Evolutionary conservation across 2,888 invertebrate species (phyloP).

Genomic region (Pristionchus mayeri): DNA sequence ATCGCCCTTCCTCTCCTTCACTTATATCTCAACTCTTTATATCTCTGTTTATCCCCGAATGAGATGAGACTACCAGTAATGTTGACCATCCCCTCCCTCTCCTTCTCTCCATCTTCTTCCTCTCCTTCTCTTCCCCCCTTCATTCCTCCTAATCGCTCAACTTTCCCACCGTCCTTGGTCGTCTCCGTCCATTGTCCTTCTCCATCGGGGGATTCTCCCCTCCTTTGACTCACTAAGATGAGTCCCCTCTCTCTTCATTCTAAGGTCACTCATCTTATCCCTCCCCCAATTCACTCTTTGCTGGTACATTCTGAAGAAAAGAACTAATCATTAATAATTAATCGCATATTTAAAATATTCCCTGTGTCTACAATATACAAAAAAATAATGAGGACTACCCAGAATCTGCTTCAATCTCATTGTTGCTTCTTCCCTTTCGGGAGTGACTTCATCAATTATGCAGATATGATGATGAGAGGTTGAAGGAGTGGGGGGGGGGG

Average conservation of each 20-base stretch:
- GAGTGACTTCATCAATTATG: constrained; percentile 26
- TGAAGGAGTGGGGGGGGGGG: background rate
- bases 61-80: background rate
- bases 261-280: background rate
- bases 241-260: background rate
- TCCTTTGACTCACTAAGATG: background rate
- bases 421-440: background rate
- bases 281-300: background rate
- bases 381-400: no score
- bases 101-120: background rate
- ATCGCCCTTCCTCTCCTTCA: background rate
- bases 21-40: background rate
- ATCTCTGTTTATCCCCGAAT: background rate
- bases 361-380: no score
- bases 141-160: background rate
- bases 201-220: background rate
- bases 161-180: constrained; percentile 33
- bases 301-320: background rate
- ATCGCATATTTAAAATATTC: no score
- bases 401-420: constrained; percentile 10
- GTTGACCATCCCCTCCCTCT: background rate
- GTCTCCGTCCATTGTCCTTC: constrained; percentile 9
- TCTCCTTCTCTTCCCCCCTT: background rate
- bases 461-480: constrained; percentile 35
- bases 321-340: no score